Conservation (phyloP, 2,113 vertebrate genomes). For the Lepidothrix coronata region DNA sequence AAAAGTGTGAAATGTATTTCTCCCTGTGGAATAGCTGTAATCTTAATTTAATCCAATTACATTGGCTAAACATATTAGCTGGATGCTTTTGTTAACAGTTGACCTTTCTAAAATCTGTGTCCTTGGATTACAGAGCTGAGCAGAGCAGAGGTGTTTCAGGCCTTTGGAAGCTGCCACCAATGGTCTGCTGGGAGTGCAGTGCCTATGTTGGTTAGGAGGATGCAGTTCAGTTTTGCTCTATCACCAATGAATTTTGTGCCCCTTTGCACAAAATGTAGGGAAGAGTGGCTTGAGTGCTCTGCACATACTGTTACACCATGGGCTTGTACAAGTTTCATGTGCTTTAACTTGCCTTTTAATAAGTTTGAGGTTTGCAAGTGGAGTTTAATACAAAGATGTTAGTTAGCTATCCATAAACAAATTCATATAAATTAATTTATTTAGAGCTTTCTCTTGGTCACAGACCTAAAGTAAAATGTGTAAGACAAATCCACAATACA, state of each 20-base stretch:
- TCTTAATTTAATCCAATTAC: conserved; percentile 49
- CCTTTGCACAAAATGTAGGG: fast-evolving
- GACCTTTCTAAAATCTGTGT: conserved; percentile 21
- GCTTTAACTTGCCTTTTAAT: conserved; percentile 21
- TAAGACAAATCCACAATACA: not conserved
- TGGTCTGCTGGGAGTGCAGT: not conserved
- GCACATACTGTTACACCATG: fast-evolving
- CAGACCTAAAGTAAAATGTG: not conserved
- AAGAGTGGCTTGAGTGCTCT: not conserved
- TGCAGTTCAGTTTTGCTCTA: not conserved
- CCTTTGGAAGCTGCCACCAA: not conserved
- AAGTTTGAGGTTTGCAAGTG: not conserved
- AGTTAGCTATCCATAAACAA: not conserved
- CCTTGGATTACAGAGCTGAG: not conserved
- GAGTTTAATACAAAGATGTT: not conserved
- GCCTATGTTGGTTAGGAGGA: not conserved
- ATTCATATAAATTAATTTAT: not conserved
- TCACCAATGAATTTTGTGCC: not conserved
- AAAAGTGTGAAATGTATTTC: conserved; percentile 13
- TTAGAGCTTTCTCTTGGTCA: not conserved
- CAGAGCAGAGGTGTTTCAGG: not conserved
- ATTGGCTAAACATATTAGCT: conserved; percentile 13
- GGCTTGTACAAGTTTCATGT: not conserved
- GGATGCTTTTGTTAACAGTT: conserved; percentile 34
- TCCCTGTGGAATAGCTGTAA: conserved; percentile 26